Base-by-base conservation (phyloP, 2,888 invertebrate species). In the Chaetoderma sp. region DNA sequence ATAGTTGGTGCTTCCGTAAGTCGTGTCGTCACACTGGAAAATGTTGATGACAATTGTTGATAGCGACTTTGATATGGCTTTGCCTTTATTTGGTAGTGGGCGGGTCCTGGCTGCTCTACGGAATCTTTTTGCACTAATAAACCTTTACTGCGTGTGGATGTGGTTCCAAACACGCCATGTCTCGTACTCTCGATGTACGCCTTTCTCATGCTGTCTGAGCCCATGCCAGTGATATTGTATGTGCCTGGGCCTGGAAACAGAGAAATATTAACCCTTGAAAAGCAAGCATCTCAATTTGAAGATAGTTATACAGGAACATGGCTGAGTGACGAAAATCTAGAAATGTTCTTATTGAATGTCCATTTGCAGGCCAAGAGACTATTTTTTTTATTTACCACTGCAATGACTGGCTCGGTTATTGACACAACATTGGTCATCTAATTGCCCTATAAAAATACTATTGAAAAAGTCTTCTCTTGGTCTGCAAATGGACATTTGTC, bases 101-200 rank as follows among this genome's bases (percentile, higher is more conserved):
- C 79, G 4, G 85, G 85, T 23, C 86, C 85, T 1, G 86, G 86
- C 30, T 78, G 63, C 25, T 83, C 81, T 2, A 66, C 62, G 50
- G 80, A 82, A n/a, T 79, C 79, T 55, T 79, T 80, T 64, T 79
- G 76, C 4, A 75, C 70, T 44, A 83, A 72, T 16, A 77, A 70
- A 57, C 79, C 74, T 13, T 76, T 73, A 2, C 32, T 3, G 6
- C 86, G 71, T 2, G 79, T 74, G 13, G 84, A 78, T 2, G 85
- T 83, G 10, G 83, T 83, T 25, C 86, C 86, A 69, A 86, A 86
- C 50, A 82, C 85, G 1, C 86, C 86, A 44, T 82, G 77, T 50
- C 84, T 70, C 3, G 84, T 85, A 56, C 83, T 81, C 71, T 84
- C 85, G 33, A 86, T 77, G 71, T 85, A 85, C 0, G 86, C 86